Evolutionary conservation across 2,888 invertebrate species (phyloP).

Genomic region (Griposia aprilina): DNA sequence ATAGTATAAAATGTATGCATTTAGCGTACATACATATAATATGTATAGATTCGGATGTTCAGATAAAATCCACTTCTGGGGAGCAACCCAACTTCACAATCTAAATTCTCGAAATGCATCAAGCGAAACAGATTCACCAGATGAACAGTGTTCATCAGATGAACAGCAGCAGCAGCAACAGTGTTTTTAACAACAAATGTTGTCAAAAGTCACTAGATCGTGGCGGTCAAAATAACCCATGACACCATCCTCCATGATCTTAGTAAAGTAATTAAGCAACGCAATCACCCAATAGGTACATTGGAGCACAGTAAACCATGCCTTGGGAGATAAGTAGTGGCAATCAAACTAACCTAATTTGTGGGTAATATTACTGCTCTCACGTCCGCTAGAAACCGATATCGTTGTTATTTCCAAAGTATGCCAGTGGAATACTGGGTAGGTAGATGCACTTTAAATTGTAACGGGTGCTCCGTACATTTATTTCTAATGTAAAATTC

Average conservation of each 20-base stretch:
- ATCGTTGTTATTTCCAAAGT: conserved; percentile 77
- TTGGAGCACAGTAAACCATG: conserved; percentile 63
- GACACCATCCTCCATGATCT: conserved; percentile 8
- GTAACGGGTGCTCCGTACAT: conserved; percentile 16
- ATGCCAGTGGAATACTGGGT: conserved; percentile 74
- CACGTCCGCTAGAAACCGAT: conserved; percentile 80
- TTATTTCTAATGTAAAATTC: conserved; percentile 31
- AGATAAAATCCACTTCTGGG: conserved; percentile 7
- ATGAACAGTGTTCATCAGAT: background rate
- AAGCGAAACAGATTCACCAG: conserved; percentile 10
- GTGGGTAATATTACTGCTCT: conserved; percentile 79
- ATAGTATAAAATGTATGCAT: background rate
- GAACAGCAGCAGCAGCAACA: background rate
- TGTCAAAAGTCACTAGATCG: no score
- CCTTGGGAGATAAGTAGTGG: conserved; percentile 81
- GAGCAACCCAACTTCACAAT: background rate
- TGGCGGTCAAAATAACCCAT: no score
- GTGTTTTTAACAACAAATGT: conserved; percentile 1
- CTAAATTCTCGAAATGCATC: conserved; percentile 22
- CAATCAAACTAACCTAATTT: conserved; percentile 85
- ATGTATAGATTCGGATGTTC: background rate
- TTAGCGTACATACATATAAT: background rate
- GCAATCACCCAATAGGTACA: conserved; percentile 37
- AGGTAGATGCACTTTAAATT: conserved; percentile 43
- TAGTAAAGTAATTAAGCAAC: conserved; percentile 33